These are phyloP conservation scores for Felis catus DNA, from an alignment of 2,113 vertebrate species.

Conservation along the genomic window DNA sequence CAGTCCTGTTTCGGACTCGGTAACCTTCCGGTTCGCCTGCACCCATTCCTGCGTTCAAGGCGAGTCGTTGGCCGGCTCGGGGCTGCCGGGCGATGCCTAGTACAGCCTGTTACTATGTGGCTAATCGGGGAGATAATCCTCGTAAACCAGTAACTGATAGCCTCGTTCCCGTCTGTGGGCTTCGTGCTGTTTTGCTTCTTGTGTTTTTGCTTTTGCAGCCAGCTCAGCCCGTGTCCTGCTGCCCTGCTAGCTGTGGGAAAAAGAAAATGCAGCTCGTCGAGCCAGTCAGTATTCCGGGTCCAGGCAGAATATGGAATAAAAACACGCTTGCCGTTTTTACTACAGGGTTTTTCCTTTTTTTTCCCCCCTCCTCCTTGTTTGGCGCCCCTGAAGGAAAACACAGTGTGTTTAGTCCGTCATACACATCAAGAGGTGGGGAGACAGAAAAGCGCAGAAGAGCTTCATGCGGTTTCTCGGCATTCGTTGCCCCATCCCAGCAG, in stretches of 20 bases:
- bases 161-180: not conserved
- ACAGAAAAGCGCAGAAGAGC: too few species aligned
- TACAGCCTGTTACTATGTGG: conserved; percentile 81
- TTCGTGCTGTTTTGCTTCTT: not conserved
- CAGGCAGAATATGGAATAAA: not conserved
- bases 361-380: not conserved
- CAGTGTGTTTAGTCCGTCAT: not conserved
- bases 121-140: conserved; percentile 81
- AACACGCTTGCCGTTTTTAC: not conserved
- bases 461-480: not conserved
- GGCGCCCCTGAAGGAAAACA: not conserved
- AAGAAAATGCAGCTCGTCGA: not conserved
- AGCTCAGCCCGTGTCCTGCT: not conserved
- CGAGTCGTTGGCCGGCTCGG: conserved; percentile 45
- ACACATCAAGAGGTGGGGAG: not conserved
- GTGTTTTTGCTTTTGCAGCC: not conserved
- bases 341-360: not conserved
- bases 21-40: not conserved
- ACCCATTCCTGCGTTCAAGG: not conserved
- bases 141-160: conserved; percentile 81
- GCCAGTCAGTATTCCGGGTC: not conserved
- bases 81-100: conserved; percentile 64
- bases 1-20: not conserved
- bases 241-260: not conserved
- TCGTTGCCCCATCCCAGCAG: not conserved